Percentiles rank a stretch among this genome's conserved stretches.
phyloP scores from a whole-genome alignment of 2,113 vertebrate species.

The Heptranchias perlo region DNA sequence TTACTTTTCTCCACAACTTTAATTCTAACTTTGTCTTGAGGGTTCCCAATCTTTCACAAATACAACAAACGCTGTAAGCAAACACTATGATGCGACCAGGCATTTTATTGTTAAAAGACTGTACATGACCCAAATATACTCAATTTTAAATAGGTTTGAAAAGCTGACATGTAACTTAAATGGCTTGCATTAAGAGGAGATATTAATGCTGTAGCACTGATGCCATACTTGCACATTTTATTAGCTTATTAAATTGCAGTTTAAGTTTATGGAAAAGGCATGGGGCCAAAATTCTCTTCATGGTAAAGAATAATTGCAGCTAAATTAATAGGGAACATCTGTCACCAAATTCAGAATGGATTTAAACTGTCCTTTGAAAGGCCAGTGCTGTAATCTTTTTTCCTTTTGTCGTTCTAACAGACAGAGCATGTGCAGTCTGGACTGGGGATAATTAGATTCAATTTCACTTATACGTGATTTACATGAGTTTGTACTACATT shows the following conservation, averaged over 20 bases:
- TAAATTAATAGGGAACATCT: conserved; percentile 18
- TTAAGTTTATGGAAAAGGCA: conserved; percentile 30
- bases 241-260: conserved; percentile 21
- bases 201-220: not conserved
- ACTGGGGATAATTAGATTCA: not conserved
- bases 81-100: not conserved
- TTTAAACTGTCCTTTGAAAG: not conserved
- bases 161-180: not conserved
- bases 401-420: conserved; percentile 16
- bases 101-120: not conserved
- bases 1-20: not conserved
- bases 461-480: conserved; percentile 11
- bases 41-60: not conserved
- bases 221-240: conserved; percentile 15
- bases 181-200: not conserved
- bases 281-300: not conserved
- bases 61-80: not conserved
- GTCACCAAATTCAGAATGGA: conserved; percentile 15
- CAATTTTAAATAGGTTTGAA: not conserved
- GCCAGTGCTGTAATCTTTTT: not conserved
- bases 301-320: not conserved
- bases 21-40: not conserved
- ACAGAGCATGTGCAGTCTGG: conserved; percentile 26
- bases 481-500: not conserved
- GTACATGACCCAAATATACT: not conserved